These are phyloP conservation scores for Telmatherina bonti DNA, from an alignment of 2,797 vertebrate genomes.

Conservation along the genomic window DNA sequence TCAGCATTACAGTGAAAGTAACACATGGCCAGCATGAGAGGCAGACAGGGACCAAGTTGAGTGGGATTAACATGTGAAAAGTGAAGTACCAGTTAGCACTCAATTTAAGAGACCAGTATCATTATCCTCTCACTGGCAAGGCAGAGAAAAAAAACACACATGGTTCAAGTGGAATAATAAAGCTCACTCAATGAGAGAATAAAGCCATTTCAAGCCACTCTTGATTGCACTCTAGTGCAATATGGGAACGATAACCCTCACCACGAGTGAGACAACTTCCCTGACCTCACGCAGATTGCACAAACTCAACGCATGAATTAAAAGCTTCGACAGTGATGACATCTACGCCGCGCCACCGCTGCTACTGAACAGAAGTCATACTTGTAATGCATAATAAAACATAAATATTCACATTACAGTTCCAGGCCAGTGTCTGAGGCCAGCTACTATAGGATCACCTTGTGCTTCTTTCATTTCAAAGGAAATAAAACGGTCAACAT, in stretches of 20 bases:
- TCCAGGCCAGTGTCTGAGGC: background rate
- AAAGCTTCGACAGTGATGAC: constrained; percentile 33
- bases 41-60: constrained; percentile 60
- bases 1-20: constrained; percentile 38
- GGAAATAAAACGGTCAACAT: constrained; percentile 1
- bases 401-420: background rate
- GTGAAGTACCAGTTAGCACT: constrained; percentile 83
- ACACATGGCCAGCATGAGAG: constrained; percentile 46
- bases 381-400: background rate
- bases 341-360: constrained; percentile 4
- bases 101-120: constrained; percentile 77
- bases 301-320: constrained; percentile 60
- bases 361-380: constrained; percentile 2
- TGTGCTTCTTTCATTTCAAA: background rate
- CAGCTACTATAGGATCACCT: background rate
- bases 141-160: constrained; percentile 66
- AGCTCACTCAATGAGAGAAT: constrained; percentile 75
- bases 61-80: constrained; percentile 80
- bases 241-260: constrained; percentile 55
- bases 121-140: constrained; percentile 79
- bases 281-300: constrained; percentile 50
- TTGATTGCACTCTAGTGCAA: constrained; percentile 76
- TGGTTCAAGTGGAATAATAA: constrained; percentile 83
- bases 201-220: constrained; percentile 81
- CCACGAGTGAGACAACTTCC: constrained; percentile 61